phyloP scores from a whole-genome alignment of 2,797 vertebrate species.

The Petrocephalus sullivani region DNA sequence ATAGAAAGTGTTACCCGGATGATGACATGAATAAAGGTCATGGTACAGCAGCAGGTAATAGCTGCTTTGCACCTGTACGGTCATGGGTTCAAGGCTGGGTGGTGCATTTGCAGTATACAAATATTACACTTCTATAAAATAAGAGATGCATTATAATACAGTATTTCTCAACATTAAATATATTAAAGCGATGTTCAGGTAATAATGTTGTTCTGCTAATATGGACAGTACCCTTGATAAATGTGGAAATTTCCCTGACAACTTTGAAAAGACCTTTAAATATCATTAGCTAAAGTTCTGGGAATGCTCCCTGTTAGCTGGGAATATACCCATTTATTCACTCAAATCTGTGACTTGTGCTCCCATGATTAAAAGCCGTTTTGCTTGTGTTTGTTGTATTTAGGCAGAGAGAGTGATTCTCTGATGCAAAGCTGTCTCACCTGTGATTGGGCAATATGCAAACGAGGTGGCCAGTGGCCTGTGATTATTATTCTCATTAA shows the following conservation, averaged over 20 bases:
- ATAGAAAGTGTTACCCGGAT: no score
- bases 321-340: not conserved
- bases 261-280: no score
- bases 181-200: no score
- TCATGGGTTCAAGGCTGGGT: not conserved
- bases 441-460: not conserved
- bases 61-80: not conserved
- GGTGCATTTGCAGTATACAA: not conserved
- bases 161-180: no score
- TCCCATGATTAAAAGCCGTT: not conserved
- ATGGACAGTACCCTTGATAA: not conserved
- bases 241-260: not conserved
- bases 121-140: not conserved
- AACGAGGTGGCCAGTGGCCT: not conserved
- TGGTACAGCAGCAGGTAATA: not conserved
- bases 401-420: not conserved
- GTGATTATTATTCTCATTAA: not conserved
- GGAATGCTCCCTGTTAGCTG: not conserved
- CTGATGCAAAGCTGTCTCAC: not conserved
- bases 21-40: not conserved
- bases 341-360: not conserved
- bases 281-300: no score
- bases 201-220: no score
- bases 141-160: no score
- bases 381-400: not conserved